A percentile compares a stretch with the other conserved stretches of the same genome.
These are phyloP conservation scores for Rhinoraja longicauda DNA, from an alignment of 2,797 vertebrate species.

Conservation along the genomic window DNA sequence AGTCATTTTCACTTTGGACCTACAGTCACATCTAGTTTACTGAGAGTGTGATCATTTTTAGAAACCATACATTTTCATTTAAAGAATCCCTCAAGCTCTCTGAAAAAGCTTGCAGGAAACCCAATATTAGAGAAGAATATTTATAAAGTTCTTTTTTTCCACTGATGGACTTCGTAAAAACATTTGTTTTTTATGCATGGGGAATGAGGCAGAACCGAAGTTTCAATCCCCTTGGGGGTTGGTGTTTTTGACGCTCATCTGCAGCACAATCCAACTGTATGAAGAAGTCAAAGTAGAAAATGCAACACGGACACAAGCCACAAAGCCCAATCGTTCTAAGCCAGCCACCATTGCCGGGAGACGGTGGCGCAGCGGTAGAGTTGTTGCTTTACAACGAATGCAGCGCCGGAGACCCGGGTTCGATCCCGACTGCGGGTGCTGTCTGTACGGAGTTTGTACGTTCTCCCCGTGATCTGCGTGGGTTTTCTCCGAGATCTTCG, in stretches of 20 bases:
- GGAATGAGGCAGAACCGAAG: background rate
- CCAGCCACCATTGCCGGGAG: too few species aligned
- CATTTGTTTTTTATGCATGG: background rate
- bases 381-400: too few species aligned
- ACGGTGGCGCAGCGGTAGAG: too few species aligned
- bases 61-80: background rate
- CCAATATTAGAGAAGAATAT: background rate
- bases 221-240: too few species aligned
- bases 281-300: background rate
- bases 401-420: too few species aligned
- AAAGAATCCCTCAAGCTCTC: background rate
- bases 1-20: background rate
- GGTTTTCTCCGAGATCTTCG: too few species aligned
- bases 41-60: background rate
- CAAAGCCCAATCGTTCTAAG: background rate
- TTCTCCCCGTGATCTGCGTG: too few species aligned
- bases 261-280: background rate
- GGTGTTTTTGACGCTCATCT: background rate
- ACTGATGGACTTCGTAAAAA: background rate
- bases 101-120: background rate
- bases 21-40: background rate
- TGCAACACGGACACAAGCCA: background rate
- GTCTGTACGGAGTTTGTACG: too few species aligned
- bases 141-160: background rate
- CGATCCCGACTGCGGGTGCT: too few species aligned